Evolutionary conservation across 1,140 invertebrate genomes (phyloP).

Genomic region (Lasioglossum albipes): DNA sequence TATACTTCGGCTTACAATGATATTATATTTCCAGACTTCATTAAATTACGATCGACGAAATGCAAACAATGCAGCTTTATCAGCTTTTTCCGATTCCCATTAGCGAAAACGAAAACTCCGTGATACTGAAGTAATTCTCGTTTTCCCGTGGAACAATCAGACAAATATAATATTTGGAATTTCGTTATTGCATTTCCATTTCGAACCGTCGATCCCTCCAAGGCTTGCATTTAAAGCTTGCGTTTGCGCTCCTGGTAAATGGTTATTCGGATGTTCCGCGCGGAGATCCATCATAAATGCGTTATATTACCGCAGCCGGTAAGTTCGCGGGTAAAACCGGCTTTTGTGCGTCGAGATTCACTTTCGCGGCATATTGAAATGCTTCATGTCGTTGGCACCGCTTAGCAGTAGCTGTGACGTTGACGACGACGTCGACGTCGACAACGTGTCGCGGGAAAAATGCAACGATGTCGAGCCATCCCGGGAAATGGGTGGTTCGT

Average conservation of each 20-base stretch:
- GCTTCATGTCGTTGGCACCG: conserved; percentile 17
- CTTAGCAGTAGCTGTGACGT: not conserved
- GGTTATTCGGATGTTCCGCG: not conserved
- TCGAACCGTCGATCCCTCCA: no score
- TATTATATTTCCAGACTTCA: no score
- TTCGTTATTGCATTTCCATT: no score
- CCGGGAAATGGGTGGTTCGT: not conserved
- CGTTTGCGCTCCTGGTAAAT: not conserved
- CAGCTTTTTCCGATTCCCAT: no score
- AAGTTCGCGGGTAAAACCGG: not conserved
- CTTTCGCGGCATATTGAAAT: conserved; percentile 38
- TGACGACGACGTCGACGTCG: not conserved
- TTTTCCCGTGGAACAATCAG: no score
- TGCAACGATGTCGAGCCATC: not conserved
- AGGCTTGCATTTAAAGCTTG: no score
- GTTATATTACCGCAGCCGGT: conserved; percentile 4
- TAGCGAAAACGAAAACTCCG: no score
- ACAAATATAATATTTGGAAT: no score
- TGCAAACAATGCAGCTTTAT: no score
- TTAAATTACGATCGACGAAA: no score
- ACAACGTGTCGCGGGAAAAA: conserved; percentile 6
- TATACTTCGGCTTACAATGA: no score
- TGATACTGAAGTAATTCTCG: no score
- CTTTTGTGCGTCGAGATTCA: conserved; percentile 29
- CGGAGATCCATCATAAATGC: not conserved